Percentiles rank a stretch among this genome's conserved stretches.
These are phyloP conservation scores for Typhlomys cinereus DNA, from an alignment of 2,113 vertebrate genomes.

Conservation along the genomic window DNA sequence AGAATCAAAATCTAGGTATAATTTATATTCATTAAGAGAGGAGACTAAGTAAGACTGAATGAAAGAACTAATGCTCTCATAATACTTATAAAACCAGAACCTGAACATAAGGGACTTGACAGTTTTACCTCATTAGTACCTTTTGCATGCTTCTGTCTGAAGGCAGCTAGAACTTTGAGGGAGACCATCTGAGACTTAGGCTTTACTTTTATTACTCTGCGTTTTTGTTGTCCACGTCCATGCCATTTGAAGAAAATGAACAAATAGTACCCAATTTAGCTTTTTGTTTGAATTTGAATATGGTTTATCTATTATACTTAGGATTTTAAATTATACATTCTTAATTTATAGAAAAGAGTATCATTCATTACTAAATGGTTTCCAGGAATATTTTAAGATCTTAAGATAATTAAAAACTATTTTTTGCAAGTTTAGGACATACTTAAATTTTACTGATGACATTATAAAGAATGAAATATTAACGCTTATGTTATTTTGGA, in stretches of 20 bases:
- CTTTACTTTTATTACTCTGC: neutral
- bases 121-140: conserved; percentile 77
- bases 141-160: conserved; percentile 60
- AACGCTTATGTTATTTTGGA: neutral
- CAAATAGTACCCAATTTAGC: conserved; percentile 43
- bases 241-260: neutral
- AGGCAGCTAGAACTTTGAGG: conserved; percentile 67
- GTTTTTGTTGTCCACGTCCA: neutral
- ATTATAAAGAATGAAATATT: conserved; percentile 11
- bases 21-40: conserved; percentile 20
- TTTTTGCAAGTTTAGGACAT: neutral
- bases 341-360: conserved; percentile 15
- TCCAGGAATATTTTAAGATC: neutral
- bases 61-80: conserved; percentile 37
- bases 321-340: neutral
- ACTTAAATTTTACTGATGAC: neutral
- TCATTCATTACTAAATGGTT: neutral
- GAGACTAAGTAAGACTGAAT: conserved; percentile 59
- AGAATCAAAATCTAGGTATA: conserved; percentile 53
- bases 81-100: neutral
- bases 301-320: neutral
- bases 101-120: conserved; percentile 74
- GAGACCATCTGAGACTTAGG: neutral
- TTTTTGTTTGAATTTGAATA: neutral
- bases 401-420: neutral